Conservation (phyloP, 92 coral and sea anemone genomes). For the Diadumene lineata region DNA sequence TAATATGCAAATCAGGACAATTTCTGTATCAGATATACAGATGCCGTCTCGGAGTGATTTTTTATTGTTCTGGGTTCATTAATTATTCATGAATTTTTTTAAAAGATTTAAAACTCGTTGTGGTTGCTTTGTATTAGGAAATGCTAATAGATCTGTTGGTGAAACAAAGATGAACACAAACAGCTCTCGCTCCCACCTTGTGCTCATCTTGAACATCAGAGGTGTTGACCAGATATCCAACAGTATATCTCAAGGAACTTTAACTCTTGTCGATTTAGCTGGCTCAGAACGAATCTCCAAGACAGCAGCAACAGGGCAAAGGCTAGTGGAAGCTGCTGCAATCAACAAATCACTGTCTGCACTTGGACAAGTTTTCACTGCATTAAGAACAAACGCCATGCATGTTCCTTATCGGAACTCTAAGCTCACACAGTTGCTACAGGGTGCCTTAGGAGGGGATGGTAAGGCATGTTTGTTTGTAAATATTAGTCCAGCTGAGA, state of each 20-base stretch:
- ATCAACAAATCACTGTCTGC: constrained; percentile 89
- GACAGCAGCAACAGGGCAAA: constrained; percentile 89
- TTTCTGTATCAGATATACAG: too few relatives aligned
- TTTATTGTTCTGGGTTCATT: too few relatives aligned
- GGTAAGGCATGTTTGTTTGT: constrained; percentile 92
- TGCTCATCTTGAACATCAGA: constrained; percentile 61
- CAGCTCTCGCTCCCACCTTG: constrained; percentile 89
- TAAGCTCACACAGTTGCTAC: constrained; percentile 82
- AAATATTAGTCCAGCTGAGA: constrained; percentile 76
- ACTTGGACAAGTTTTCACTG: constrained; percentile 84
- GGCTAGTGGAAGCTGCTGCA: constrained; percentile 91
- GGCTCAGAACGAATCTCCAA: constrained; percentile 91
- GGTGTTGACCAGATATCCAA: constrained; percentile 78
- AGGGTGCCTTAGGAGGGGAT: constrained; percentile 85
- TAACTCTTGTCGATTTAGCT: constrained; percentile 86
- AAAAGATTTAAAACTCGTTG: neutral
- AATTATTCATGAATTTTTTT: neutral
- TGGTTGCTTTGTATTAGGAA: constrained; percentile 42
- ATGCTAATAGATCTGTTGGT: constrained; percentile 82
- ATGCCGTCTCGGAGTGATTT: too few relatives aligned
- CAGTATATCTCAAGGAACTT: constrained; percentile 76
- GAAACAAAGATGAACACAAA: constrained; percentile 87
- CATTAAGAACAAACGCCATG: constrained; percentile 82
- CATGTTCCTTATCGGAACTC: constrained; percentile 91
- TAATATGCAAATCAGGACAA: too few relatives aligned